These are phyloP conservation scores for Aythya fuligula DNA, from an alignment of 2,797 vertebrate genomes.

Conservation along the genomic window DNA sequence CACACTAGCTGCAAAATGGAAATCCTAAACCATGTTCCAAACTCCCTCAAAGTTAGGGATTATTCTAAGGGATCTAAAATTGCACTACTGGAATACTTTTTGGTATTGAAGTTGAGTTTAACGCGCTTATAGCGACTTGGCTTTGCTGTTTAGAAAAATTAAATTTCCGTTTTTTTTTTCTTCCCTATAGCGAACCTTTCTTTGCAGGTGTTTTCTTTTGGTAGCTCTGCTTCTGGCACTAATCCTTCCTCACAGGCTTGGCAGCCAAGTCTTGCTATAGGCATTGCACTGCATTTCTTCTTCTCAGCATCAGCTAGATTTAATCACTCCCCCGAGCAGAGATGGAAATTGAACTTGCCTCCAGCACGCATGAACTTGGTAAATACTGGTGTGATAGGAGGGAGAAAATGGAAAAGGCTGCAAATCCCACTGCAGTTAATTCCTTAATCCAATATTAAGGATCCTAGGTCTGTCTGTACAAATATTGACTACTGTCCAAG, in stretches of 20 bases:
- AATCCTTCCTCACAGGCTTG: conserved; percentile 1
- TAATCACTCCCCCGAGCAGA: conserved; percentile 33
- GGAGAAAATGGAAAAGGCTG: conserved; percentile 44
- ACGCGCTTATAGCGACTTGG: neutral
- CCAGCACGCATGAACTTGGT: conserved; percentile 3
- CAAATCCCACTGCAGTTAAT: neutral
- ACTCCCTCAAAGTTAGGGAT: neutral
- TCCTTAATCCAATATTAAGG: conserved; percentile 38
- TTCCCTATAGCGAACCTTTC: neutral
- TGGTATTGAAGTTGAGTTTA: neutral
- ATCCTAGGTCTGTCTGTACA: neutral
- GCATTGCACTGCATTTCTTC: conserved; percentile 35
- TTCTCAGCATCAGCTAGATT: conserved; percentile 31
- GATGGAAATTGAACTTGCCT: conserved; percentile 63
- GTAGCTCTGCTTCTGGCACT: neutral
- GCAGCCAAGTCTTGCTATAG: conserved; percentile 24
- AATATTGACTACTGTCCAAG: neutral
- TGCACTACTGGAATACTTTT: neutral
- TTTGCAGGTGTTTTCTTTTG: neutral
- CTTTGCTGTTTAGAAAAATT: neutral
- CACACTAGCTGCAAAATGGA: neutral
- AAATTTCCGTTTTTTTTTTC: neutral
- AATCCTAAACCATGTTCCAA: neutral
- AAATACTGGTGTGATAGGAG: conserved; percentile 31
- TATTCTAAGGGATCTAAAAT: neutral